Evolutionary conservation across 2,888 invertebrate species (phyloP).

Genomic region (Thyatira batis): DNA sequence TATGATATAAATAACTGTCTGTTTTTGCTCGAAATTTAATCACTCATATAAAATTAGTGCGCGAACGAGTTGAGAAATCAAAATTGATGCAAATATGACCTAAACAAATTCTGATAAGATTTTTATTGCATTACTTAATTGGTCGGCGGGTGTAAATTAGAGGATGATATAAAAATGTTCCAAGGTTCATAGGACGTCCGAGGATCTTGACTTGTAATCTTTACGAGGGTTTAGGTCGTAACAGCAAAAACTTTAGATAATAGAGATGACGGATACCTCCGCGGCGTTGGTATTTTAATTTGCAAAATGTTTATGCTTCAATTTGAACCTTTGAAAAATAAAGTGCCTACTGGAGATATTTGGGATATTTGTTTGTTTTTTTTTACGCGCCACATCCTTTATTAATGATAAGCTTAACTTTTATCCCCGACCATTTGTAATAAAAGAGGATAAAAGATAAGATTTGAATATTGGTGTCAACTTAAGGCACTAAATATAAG

Average conservation of each 20-base stretch:
- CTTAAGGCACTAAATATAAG: no score
- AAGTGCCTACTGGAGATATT: not conserved
- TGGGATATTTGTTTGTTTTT: no score
- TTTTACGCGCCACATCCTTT: no score
- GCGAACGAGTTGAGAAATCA: slow-evolving; percentile 1
- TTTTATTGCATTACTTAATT: slow-evolving; percentile 65
- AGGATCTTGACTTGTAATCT: slow-evolving; percentile 51
- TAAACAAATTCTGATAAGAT: slow-evolving; percentile 49
- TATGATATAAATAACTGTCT: not conserved
- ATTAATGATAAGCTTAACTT: no score
- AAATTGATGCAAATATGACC: slow-evolving; percentile 2
- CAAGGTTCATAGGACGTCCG: slow-evolving; percentile 50
- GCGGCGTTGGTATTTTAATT: slow-evolving; percentile 2
- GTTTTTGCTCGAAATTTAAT: not conserved
- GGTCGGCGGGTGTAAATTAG: slow-evolving; percentile 70
- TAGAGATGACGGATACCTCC: slow-evolving; percentile 25
- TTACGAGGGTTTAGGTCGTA: slow-evolving; percentile 51
- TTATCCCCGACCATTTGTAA: no score
- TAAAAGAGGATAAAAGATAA: no score
- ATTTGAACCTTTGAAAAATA: not conserved
- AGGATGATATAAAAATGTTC: slow-evolving; percentile 55
- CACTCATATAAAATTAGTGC: not conserved
- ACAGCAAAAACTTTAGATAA: slow-evolving; percentile 47
- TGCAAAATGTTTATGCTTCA: not conserved
- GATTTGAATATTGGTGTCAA: no score